Evolutionary conservation across 2,113 vertebrate species (phyloP), one percentile per base, ranked within the genome.

Genomic region (Scortum barcoo): DNA sequence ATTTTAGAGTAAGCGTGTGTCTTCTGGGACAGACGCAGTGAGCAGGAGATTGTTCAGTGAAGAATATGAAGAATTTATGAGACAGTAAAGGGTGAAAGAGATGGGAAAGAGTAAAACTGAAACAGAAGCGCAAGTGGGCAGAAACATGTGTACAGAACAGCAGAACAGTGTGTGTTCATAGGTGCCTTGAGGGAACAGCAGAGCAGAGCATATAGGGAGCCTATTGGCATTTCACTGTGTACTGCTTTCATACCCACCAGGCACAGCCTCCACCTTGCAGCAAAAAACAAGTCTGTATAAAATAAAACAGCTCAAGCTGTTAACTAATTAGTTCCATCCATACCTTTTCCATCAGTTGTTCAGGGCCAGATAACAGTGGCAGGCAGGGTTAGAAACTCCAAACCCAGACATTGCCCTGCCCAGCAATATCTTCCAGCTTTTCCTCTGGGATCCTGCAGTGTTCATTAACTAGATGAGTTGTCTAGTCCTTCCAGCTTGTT

Each of bases 31-130:
- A 3, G 53, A 78, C 9, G 17, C 76, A 70, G 16, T 4, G 54
- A 75, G 78, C 75, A 38, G 66, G 44, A 63, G 81, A 89, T 72
- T 57, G 72, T 79, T 82, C 44, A 66, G 81, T 40, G 38, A 81
- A 69, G 72, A 80, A 80, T 3, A 42, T 38, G 65, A 50, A 74
- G 85, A 40, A 68, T 83, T 84, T 63, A 86, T 72, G 70, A 84
- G 81, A 46, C 26, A 36, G 19, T 61, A 61, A 72, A 80, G 38
- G 42, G 28, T 53, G 36, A 83, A 69, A 20, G 38, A 44, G 68
- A 60, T 22, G 72, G n/a, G 48, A 28, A 1, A 28, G n/a, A 65
- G 53, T 30, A 24, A 46, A 22, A 28, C 33, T 61, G 53, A 51
- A 71, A 63, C 20, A 79, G 48, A 68, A 61, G 22, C 12, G 38